A percentile compares a stretch with the other conserved stretches of the same genome.
These are phyloP conservation scores for Anolis sagrei DNA, from an alignment of 2,113 vertebrate genomes.

Conservation along the genomic window DNA sequence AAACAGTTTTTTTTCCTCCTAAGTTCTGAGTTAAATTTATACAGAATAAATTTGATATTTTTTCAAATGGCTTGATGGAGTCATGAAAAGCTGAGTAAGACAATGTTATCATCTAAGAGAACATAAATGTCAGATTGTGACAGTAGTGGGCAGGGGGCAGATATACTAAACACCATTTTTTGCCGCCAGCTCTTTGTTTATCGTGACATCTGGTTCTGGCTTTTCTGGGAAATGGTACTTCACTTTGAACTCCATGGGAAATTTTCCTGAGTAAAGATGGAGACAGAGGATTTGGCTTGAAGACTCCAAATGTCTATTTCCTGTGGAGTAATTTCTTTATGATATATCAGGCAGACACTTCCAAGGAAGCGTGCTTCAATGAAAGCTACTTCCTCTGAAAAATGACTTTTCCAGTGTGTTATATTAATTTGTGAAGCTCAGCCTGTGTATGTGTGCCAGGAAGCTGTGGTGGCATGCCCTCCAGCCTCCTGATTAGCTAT, in stretches of 20 bases:
- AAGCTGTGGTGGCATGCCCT: constrained; percentile 30
- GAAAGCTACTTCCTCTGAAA: constrained; percentile 2
- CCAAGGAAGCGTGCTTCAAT: not conserved
- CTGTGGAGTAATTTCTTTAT: not conserved
- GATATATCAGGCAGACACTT: not conserved
- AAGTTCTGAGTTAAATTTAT: too few relatives aligned
- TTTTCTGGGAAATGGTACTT: not conserved
- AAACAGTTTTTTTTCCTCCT: too few relatives aligned
- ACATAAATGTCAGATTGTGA: not conserved
- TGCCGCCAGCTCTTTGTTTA: not conserved
- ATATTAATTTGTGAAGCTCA: constrained; percentile 41
- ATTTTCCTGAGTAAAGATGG: not conserved
- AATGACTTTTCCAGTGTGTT: constrained; percentile 47
- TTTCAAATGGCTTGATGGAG: too few relatives aligned
- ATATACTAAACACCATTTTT: not conserved
- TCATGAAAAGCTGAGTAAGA: not conserved
- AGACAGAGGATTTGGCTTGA: not conserved
- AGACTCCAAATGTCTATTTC: not conserved
- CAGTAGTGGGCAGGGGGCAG: too few relatives aligned
- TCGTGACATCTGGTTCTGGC: not conserved
- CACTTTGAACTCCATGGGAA: not conserved
- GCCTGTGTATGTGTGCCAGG: constrained; percentile 41
- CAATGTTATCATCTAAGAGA: not conserved
- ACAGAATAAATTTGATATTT: too few relatives aligned
- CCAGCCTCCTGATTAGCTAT: constrained; percentile 35